phyloP scores from a whole-genome alignment of 2,888 invertebrate genomes.

The Cremastobaeus sp. region DNA sequence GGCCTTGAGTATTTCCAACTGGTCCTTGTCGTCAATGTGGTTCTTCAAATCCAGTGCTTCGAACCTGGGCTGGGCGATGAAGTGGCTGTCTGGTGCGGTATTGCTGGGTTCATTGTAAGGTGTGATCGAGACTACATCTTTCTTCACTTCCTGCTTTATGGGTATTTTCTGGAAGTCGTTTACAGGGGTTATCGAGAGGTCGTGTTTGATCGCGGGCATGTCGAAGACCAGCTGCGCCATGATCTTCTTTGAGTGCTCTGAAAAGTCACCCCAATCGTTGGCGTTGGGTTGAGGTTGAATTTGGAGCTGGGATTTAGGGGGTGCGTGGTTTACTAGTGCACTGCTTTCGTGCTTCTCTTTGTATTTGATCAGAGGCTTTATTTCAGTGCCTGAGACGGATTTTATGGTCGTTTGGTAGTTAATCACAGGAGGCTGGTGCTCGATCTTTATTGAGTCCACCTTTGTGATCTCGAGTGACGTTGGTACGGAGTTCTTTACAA shows the following conservation, averaged over 20 bases:
- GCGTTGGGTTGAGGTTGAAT: constrained; percentile 61
- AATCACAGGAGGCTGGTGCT: constrained; percentile 33
- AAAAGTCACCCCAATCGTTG: constrained; percentile 70
- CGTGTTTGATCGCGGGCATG: constrained; percentile 69
- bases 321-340: constrained; percentile 63
- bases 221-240: constrained; percentile 70
- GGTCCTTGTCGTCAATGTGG: constrained; percentile 64
- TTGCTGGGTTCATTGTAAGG: constrained; percentile 67
- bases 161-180: constrained; percentile 70
- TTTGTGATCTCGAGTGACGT: constrained; percentile 31
- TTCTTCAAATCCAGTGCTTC: constrained; percentile 66
- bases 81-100: constrained; percentile 42
- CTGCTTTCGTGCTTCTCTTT: constrained; percentile 66
- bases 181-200: constrained; percentile 74
- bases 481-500: constrained; percentile 40
- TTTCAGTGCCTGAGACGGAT: constrained; percentile 10
- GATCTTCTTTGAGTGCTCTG: constrained; percentile 66
- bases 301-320: constrained; percentile 32
- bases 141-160: constrained; percentile 69
- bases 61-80: constrained; percentile 56
- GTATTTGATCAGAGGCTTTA: constrained; percentile 59
- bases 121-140: constrained; percentile 74
- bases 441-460: constrained; percentile 30
- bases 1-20: constrained; percentile 63
- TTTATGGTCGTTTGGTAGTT: constrained; percentile 58